Conservation (phyloP, 2,797 vertebrate species). For the Chaenodraco wilsoni region DNA sequence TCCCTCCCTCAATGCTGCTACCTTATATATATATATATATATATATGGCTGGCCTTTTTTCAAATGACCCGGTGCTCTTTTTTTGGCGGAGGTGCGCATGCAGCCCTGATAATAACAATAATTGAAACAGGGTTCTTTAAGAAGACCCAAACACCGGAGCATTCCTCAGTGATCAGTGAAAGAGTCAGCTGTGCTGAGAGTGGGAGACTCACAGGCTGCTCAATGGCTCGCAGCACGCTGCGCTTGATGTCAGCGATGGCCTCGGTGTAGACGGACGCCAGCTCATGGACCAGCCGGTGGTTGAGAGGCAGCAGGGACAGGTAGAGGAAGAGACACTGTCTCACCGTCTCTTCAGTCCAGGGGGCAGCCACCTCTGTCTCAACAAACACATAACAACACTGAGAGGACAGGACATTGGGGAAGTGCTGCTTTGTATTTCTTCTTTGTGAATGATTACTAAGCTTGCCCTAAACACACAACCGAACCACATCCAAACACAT, state of each 20-base stretch:
- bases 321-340: slow-evolving; percentile 96
- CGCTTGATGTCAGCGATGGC: slow-evolving; percentile 97
- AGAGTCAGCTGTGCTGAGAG: too few relatives aligned
- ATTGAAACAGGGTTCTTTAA: neutral
- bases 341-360: slow-evolving; percentile 95
- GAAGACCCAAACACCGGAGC: neutral
- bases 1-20: too few relatives aligned
- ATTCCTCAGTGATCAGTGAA: neutral
- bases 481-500: too few relatives aligned
- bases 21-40: too few relatives aligned
- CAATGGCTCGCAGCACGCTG: slow-evolving; percentile 92
- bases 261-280: slow-evolving; percentile 95
- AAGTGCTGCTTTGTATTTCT: neutral
- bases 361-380: slow-evolving; percentile 92
- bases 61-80: too few relatives aligned
- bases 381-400: slow-evolving; percentile 25
- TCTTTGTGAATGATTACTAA: too few relatives aligned
- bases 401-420: neutral
- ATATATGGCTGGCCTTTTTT: too few relatives aligned
- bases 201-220: slow-evolving; percentile 87
- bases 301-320: slow-evolving; percentile 93
- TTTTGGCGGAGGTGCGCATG: too few relatives aligned
- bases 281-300: slow-evolving; percentile 93
- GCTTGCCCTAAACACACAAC: too few relatives aligned
- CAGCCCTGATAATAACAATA: too few relatives aligned